A percentile compares a stretch with the other conserved stretches of the same genome.
These are phyloP conservation scores for Brachyptera putata DNA, from an alignment of 2,888 invertebrate species.

Conservation along the genomic window DNA sequence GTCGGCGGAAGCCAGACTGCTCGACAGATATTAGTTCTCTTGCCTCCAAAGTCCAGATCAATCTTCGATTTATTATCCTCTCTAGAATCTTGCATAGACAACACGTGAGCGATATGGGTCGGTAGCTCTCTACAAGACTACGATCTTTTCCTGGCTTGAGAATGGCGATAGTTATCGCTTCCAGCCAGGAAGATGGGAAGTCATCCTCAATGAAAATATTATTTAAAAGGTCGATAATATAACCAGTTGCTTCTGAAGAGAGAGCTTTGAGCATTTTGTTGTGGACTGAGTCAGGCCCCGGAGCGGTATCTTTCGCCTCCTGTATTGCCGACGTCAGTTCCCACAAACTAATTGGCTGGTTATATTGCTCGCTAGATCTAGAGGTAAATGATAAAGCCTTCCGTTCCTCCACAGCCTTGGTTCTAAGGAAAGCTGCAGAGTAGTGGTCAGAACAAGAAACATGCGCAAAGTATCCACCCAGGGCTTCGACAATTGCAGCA, in stretches of 20 bases:
- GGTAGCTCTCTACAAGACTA: conserved; percentile 25
- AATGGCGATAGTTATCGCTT: conserved; percentile 1
- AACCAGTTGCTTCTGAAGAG: background rate
- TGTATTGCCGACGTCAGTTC: background rate
- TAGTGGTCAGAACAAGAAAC: conserved; percentile 10
- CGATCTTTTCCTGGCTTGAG: conserved; percentile 13
- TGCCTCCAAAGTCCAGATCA: conserved; percentile 33
- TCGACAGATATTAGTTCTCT: conserved; percentile 27
- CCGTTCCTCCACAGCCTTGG: background rate
- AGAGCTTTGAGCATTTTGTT: conserved; percentile 13
- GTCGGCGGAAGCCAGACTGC: conserved; percentile 25
- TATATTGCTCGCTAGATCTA: background rate
- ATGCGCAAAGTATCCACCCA: background rate
- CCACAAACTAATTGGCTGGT: background rate
- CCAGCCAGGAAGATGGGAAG: conserved; percentile 17
- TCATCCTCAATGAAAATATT: background rate
- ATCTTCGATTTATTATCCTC: conserved; percentile 34
- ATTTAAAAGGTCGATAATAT: conserved; percentile 6
- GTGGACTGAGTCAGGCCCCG: conserved; percentile 6
- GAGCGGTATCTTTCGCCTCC: background rate
- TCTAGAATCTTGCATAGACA: conserved; percentile 37
- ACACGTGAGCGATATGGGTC: conserved; percentile 37
- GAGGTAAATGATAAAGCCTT: background rate
- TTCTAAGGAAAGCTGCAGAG: background rate
- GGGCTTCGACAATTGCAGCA: background rate